phyloP scores from a whole-genome alignment of 2,888 invertebrate species.

The Eristalinus aeneus region DNA sequence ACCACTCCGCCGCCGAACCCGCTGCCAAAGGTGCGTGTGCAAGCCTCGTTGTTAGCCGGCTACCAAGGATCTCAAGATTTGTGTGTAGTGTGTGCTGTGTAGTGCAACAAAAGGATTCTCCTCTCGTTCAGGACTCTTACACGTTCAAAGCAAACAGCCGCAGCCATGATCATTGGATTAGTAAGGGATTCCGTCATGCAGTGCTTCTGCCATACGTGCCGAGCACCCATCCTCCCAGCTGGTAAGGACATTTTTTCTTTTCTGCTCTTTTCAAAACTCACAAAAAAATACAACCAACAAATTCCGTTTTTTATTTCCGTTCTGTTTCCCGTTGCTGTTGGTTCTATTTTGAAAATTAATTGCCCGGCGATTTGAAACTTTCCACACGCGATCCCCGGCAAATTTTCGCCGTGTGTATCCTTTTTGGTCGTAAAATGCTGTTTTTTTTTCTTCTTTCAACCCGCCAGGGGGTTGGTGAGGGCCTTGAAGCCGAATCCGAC shows the following conservation, averaged over 20 bases:
- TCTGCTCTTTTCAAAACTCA: too few relatives aligned
- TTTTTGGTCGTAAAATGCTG: conserved; percentile 38
- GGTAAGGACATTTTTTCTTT: conserved; percentile 83
- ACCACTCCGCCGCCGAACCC: not conserved
- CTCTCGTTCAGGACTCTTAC: conserved; percentile 38
- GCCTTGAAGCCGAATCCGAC: conserved; percentile 63
- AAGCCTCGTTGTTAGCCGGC: conserved; percentile 50
- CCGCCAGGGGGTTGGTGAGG: not conserved
- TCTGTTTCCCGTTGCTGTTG: not conserved
- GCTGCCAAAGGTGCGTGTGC: conserved; percentile 7
- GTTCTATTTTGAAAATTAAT: conserved; percentile 55
- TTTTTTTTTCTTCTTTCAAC: conserved; percentile 18
- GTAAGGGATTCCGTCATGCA: conserved; percentile 95
- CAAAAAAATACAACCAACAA: not conserved
- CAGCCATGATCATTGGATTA: conserved; percentile 91
- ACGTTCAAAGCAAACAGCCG: conserved; percentile 21
- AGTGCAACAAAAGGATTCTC: conserved; percentile 1
- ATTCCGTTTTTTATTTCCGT: conserved; percentile 7
- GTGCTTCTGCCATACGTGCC: conserved; percentile 96
- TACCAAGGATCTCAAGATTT: conserved; percentile 1
- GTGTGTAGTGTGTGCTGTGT: not conserved
- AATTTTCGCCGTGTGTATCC: conserved; percentile 7
- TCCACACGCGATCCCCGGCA: conserved; percentile 46
- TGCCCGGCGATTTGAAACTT: conserved; percentile 68
- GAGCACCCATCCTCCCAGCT: conserved; percentile 89